Conservation (phyloP, 2,113 vertebrate species). For the Nesoenas mayeri region DNA sequence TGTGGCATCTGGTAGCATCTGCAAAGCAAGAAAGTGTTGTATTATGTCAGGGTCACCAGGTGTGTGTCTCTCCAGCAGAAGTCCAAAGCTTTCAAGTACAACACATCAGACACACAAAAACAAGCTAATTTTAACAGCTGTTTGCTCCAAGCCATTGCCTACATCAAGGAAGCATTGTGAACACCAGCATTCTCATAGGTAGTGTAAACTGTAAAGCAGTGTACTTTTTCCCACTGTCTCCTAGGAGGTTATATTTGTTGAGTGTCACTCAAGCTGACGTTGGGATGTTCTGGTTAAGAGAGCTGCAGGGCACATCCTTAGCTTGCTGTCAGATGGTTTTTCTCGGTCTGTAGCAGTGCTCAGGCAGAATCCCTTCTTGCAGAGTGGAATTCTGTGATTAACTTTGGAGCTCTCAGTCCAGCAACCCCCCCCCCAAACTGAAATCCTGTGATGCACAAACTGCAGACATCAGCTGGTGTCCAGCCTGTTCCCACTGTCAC, state of each 20-base stretch:
- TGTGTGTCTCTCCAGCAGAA: neutral
- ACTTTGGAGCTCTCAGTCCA: neutral
- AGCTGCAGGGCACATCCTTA: neutral
- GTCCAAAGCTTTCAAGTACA: neutral
- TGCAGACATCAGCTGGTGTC: neutral
- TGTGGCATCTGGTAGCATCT: conserved; percentile 30
- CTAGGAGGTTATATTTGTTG: conserved; percentile 7
- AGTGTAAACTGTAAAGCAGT: neutral
- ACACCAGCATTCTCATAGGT: neutral
- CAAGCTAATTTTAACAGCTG: conserved; percentile 57
- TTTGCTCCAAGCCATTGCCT: conserved; percentile 40
- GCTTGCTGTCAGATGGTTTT: neutral
- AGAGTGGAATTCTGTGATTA: neutral
- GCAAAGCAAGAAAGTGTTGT: neutral
- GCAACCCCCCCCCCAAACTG: neutral
- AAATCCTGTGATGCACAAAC: neutral
- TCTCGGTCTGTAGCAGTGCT: neutral
- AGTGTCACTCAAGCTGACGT: neutral
- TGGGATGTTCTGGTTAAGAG: neutral
- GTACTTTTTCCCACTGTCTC: neutral
- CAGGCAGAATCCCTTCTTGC: neutral
- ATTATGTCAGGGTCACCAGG: conserved; percentile 11
- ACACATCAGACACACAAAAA: conserved; percentile 1
- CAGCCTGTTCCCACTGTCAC: neutral
- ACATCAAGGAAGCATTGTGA: neutral